Evolutionary conservation across 2,797 vertebrate species (phyloP).

Genomic region (Enteromius unitaeniatus): DNA sequence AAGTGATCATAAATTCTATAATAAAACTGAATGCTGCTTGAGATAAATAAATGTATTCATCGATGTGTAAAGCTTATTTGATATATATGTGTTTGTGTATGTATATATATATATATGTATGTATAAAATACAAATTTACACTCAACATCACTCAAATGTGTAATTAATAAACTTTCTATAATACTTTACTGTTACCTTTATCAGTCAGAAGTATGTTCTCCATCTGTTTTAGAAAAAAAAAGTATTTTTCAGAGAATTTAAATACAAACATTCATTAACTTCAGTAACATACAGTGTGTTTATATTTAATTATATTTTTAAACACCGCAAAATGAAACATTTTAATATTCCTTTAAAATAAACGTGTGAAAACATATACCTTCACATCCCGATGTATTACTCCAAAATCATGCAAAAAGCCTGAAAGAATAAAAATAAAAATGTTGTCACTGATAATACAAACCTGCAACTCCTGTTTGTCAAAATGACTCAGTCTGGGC

Average conservation of each 20-base stretch:
- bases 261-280: neutral
- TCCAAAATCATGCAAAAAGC: constrained; percentile 87
- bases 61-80: too few relatives aligned
- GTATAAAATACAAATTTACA: neutral
- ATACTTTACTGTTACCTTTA: constrained; percentile 62
- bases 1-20: too few relatives aligned
- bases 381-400: constrained; percentile 94
- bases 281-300: neutral
- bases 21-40: too few relatives aligned
- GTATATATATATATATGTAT: too few relatives aligned
- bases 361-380: constrained; percentile 71
- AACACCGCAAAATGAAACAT: neutral
- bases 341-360: neutral
- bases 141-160: neutral
- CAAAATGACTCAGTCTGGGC: neutral
- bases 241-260: neutral
- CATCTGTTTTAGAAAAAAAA: constrained; percentile 81
- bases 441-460: neutral
- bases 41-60: too few relatives aligned
- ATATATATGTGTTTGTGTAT: too few relatives aligned
- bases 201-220: constrained; percentile 91
- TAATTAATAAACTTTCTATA: neutral
- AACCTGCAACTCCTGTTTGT: neutral
- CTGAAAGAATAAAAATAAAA: constrained; percentile 66
- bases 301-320: neutral